Conservation (phyloP, 2,113 vertebrate species). For the Tupaia tana region DNA sequence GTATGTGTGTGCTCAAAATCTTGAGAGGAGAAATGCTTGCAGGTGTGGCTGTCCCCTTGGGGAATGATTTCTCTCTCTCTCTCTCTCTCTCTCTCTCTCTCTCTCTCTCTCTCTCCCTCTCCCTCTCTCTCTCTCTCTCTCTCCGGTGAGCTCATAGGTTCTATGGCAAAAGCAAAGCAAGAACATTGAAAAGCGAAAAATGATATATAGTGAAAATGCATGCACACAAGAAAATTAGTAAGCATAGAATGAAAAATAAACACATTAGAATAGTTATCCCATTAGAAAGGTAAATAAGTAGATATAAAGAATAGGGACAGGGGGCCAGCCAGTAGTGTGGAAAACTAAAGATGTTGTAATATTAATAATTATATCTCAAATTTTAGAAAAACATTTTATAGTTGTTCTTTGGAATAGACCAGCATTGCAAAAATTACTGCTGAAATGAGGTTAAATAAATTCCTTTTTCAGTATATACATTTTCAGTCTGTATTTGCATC, state of each 20-base stretch:
- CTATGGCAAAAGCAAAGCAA: too few relatives aligned
- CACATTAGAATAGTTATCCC: background rate
- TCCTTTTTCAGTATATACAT: background rate
- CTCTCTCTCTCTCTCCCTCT: too few relatives aligned
- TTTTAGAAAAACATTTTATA: background rate
- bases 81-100: too few relatives aligned
- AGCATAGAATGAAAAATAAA: background rate
- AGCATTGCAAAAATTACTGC: background rate
- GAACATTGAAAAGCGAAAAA: background rate
- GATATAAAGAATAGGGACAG: background rate
- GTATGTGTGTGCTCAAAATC: too few relatives aligned
- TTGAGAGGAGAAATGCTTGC: too few relatives aligned
- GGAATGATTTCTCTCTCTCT: rapidly evolving
- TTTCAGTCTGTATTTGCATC: background rate
- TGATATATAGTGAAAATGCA: background rate
- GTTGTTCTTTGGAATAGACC: background rate
- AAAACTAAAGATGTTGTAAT: background rate
- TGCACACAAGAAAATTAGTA: background rate
- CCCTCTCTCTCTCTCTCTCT: too few relatives aligned
- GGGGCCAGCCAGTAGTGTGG: too few relatives aligned
- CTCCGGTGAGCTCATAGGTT: too few relatives aligned
- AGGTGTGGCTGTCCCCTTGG: too few relatives aligned
- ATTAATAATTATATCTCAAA: background rate
- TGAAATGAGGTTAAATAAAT: background rate
- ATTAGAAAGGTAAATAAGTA: background rate